Conservation (phyloP, 2,113 vertebrate species). For the Solea solea region DNA sequence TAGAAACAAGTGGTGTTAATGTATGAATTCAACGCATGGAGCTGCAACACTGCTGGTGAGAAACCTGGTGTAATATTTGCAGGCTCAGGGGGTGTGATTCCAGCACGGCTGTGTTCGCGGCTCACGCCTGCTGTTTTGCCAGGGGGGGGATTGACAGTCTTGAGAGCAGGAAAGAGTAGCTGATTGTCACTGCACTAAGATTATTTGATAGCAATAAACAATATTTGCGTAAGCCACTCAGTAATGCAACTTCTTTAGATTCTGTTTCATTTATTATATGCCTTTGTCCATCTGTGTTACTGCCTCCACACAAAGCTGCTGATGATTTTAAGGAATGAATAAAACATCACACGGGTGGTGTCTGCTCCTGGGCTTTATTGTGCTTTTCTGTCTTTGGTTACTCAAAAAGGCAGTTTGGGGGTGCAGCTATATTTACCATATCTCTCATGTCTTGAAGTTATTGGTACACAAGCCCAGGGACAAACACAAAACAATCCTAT, state of each 20-base stretch:
- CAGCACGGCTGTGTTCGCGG: slow-evolving; percentile 33
- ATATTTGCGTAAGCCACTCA: slow-evolving; percentile 6
- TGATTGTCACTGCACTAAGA: slow-evolving; percentile 18
- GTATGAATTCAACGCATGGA: slow-evolving; percentile 54
- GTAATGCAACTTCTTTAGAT: slow-evolving; percentile 27
- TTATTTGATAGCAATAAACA: slow-evolving; percentile 31
- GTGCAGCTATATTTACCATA: slow-evolving; percentile 71
- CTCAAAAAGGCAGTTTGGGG: slow-evolving; percentile 52
- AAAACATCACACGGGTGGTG: slow-evolving; percentile 59
- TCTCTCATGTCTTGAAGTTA: slow-evolving; percentile 73
- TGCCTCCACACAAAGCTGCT: slow-evolving; percentile 31
- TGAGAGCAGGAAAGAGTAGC: slow-evolving; percentile 10
- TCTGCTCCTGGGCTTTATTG: slow-evolving; percentile 40
- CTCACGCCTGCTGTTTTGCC: slow-evolving; percentile 48
- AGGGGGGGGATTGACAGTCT: slow-evolving; percentile 30
- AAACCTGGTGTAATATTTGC: slow-evolving; percentile 60
- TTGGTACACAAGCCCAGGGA: slow-evolving; percentile 73
- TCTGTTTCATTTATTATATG: slow-evolving; percentile 33
- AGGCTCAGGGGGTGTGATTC: slow-evolving; percentile 45
- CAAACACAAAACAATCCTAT: slow-evolving; percentile 69
- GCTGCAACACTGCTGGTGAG: slow-evolving; percentile 35
- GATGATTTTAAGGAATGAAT: slow-evolving; percentile 63
- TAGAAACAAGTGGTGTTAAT: slow-evolving; percentile 39
- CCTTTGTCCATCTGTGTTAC: slow-evolving; percentile 37
- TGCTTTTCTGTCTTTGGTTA: slow-evolving; percentile 45